Base-by-base conservation (phyloP, 2,797 vertebrate species). In the Sciurus vulgaris region DNA sequence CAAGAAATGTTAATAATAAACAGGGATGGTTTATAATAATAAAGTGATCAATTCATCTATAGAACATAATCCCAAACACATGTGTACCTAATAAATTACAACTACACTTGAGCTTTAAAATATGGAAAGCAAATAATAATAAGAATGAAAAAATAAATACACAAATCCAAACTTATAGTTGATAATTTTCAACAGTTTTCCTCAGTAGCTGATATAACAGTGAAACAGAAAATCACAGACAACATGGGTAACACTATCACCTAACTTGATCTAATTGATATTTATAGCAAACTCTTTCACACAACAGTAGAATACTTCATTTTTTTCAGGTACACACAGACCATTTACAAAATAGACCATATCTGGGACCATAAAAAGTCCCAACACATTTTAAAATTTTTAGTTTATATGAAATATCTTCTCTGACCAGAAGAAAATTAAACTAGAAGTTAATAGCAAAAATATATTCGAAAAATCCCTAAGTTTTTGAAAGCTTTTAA, bases 401-500 rank as follows among this genome's bases (percentile, higher is more conserved):
- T 24, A 78, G 79, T 69, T 81, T 7, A 79, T 82, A 69, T 91
- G 70, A 95, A 89, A 14, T 59, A 67, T 56, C 5, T 67, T 86
- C 73, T 78, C 12, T 95, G 38, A 56, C 28, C n/a, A 86, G 20
- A 93, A 76, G 30, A 59, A 67, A 83, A 74, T 77, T 91, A 89
- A 95, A 86, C 20, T 93, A 35, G 18, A 93, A 89, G 11, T 74
- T 91, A 78, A 79, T 81, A 59, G 74, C 5, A 89, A 35, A 81
- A 77, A 69, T 20, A 41, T 72, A 51, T 86, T 93, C 86, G n/a
- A 79, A 74, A 93, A 91, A 7, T 63, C 26, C 2, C 20, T 11
- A 82, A 95, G 79, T 84, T 30, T 82, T 74, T 81, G 33, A 24
- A 81, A 86, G 94, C 81, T 83, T 11, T 33, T 65, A 94, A 63